Percentiles rank a stretch among this genome's conserved stretches.
Evolutionary conservation across 2,797 vertebrate species (phyloP).

Genomic region (Cryptoprocta ferox): DNA sequence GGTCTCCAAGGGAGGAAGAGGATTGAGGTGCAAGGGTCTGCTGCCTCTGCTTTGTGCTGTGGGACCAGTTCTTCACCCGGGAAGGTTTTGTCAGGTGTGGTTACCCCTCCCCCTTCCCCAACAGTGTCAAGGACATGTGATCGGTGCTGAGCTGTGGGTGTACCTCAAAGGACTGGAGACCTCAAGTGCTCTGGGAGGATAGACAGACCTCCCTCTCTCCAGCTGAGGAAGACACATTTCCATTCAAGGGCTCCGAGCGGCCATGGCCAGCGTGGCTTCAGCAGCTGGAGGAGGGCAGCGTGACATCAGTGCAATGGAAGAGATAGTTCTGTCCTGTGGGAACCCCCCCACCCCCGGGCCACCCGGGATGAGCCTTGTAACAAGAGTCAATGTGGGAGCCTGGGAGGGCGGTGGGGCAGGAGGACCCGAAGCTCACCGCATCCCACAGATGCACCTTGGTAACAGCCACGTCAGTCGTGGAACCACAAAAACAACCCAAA

Average conservation of each 20-base stretch:
- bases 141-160: not conserved
- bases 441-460: not conserved
- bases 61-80: not conserved
- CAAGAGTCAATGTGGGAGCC: not conserved
- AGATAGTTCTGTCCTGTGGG: not conserved
- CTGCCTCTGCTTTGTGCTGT: not conserved
- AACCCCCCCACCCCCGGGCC: not conserved
- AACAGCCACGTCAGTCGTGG: not conserved
- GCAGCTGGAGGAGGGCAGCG: fast-evolving
- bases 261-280: not conserved
- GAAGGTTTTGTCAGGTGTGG: not conserved
- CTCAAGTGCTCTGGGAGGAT: not conserved
- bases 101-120: too few relatives aligned
- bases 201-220: not conserved
- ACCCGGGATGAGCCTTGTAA: not conserved
- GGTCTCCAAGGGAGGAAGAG: not conserved
- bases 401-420: not conserved
- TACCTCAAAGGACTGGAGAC: not conserved
- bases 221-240: not conserved
- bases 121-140: not conserved
- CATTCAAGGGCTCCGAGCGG: not conserved
- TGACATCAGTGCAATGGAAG: not conserved
- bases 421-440: not conserved
- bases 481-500: not conserved
- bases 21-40: not conserved